These are phyloP conservation scores for Rhinichthys klamathensis DNA, from an alignment of 2,113 vertebrate species.

Conservation along the genomic window DNA sequence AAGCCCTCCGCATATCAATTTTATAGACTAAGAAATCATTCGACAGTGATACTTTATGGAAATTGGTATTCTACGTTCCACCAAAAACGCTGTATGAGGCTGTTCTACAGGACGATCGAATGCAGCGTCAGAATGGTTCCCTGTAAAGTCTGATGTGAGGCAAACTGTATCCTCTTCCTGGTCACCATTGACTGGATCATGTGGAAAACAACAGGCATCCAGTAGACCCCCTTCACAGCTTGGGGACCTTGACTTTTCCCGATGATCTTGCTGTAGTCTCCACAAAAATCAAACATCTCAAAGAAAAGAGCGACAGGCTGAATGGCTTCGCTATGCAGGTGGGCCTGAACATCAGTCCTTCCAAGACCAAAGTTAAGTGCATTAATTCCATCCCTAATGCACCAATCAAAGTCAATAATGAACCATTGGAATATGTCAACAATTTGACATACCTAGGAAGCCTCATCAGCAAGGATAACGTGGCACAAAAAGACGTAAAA, in stretches of 20 bases:
- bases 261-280: no score
- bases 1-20: neutral
- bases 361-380: neutral
- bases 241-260: neutral
- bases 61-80: neutral
- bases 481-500: no score
- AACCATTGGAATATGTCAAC: neutral
- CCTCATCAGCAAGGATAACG: neutral
- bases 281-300: no score
- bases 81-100: neutral
- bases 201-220: neutral
- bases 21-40: no score
- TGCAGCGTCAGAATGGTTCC: neutral
- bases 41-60: neutral
- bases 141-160: neutral
- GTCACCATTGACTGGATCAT: neutral
- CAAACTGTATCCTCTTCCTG: neutral
- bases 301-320: no score
- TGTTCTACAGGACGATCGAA: neutral
- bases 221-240: neutral
- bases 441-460: neutral
- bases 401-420: neutral
- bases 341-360: neutral
- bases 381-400: neutral
- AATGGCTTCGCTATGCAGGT: neutral